Base-by-base conservation (phyloP, 2,113 vertebrate species). In the Colistium nudipinnis region DNA sequence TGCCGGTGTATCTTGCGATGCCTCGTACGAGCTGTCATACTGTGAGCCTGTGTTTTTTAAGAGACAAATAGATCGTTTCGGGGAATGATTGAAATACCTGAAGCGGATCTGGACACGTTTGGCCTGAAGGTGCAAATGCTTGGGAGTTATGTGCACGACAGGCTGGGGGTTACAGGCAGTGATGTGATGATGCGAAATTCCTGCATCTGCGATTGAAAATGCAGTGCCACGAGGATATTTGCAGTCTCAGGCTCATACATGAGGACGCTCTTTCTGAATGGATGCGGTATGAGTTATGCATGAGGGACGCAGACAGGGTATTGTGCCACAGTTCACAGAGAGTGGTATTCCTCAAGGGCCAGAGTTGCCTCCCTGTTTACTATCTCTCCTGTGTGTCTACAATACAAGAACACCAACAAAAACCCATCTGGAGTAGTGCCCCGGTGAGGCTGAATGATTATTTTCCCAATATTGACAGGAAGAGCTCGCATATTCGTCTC, bases 151-250 rank as follows among this genome's bases (percentile, higher is more conserved):
- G 17, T 17, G 31, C 60, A 30, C 22, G 61, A 68, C 19, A 11
- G 30, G 2, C 54, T 2, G 51, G 53, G 31, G 70, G 64, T 71
- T 36, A 25, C 60, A 31, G 49, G 78, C 76, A 64, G 68, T 22
- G 33, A 70, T 55, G 61, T 4, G 61, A 57, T 81, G 82, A 81
- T 76, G n/a, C n/a, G n/a, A n/a, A 74, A 89, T 70, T 74, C 73
- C 71, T 43, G 60, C 74, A 51, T 78, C 77, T 73, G 75, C 65
- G 45, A 88, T 91, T 87, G 91, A 91, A 91, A 87, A 88, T 91
- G 78, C 88, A 91, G 76, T 59, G 57, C 74, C 63, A 65, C 87
- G 82, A 87, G 82, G 88, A 91, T 87, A 87, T 89, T 91, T 92
- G 83, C 82, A 38, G 70, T 70, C 62, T 84, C 54, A 59, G n/a